Percentiles rank a stretch among this genome's conserved stretches.
phyloP scores from a whole-genome alignment of 2,888 invertebrate genomes.

The Epicampocera succincta region DNA sequence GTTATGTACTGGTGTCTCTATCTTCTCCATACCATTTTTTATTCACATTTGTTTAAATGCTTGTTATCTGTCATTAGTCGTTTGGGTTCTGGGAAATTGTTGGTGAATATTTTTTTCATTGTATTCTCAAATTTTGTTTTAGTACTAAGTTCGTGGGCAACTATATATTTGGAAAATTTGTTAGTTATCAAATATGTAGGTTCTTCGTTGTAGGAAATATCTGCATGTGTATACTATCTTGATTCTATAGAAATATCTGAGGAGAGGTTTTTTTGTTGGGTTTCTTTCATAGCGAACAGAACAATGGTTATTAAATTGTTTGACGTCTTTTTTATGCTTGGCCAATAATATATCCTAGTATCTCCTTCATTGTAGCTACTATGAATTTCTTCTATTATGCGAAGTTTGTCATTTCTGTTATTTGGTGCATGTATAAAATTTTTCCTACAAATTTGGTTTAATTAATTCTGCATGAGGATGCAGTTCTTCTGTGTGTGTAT shows the following conservation, averaged over 20 bases:
- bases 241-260: conserved; percentile 7
- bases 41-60: neutral
- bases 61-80: conserved; percentile 16
- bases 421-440: neutral
- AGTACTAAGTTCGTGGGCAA: too few relatives aligned
- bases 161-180: too few relatives aligned
- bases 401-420: too few relatives aligned
- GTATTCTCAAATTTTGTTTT: neutral
- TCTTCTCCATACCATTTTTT: neutral
- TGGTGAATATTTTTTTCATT: conserved; percentile 7
- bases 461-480: too few relatives aligned
- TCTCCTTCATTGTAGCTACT: conserved; percentile 4
- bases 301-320: conserved; percentile 12
- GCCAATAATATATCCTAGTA: conserved; percentile 5
- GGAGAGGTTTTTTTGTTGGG: conserved; percentile 8
- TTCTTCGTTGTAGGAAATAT: neutral
- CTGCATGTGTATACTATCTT: too few relatives aligned
- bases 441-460: neutral
- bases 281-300: conserved; percentile 7
- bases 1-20: neutral
- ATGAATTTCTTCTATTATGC: too few relatives aligned
- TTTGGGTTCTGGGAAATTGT: too few relatives aligned
- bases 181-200: neutral
- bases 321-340: conserved; percentile 12
- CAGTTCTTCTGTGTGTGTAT: conserved; percentile 1